Conservation (phyloP, 2,888 invertebrate species). For the Gastracanthus pulcherrimus region DNA sequence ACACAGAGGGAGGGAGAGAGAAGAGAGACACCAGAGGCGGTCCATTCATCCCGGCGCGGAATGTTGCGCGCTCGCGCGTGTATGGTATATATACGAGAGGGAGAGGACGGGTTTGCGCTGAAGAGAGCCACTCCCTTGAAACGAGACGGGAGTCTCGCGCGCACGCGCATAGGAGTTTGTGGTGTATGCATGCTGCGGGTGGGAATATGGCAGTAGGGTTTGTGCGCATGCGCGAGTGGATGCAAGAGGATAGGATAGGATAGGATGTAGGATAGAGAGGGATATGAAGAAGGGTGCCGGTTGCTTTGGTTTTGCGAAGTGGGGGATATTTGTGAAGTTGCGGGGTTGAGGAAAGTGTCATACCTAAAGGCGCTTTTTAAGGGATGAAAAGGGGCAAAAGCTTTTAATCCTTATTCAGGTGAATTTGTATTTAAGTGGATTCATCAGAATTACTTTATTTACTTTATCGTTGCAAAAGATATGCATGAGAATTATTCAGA, state of each 20-base stretch:
- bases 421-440: too few species aligned
- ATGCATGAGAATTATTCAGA: too few species aligned
- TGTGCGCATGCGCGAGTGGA: not conserved
- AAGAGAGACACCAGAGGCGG: not conserved
- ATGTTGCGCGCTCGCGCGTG: not conserved
- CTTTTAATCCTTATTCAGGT: too few species aligned
- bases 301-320: not conserved
- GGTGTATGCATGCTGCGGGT: not conserved
- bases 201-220: not conserved
- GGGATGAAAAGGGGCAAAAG: too few species aligned
- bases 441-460: too few species aligned
- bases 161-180: too few species aligned
- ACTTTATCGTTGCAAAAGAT: too few species aligned
- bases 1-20: not conserved
- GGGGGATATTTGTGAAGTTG: not conserved
- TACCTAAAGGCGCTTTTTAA: too few species aligned
- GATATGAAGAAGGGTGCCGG: not conserved
- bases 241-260: not conserved
- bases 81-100: too few species aligned
- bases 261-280: not conserved
- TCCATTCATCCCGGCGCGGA: not conserved
- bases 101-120: not conserved
- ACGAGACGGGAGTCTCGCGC: not conserved
- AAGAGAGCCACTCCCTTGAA: not conserved
- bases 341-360: not conserved